phyloP scores from a whole-genome alignment of 1,140 invertebrate species.

The Cephus cinctus region DNA sequence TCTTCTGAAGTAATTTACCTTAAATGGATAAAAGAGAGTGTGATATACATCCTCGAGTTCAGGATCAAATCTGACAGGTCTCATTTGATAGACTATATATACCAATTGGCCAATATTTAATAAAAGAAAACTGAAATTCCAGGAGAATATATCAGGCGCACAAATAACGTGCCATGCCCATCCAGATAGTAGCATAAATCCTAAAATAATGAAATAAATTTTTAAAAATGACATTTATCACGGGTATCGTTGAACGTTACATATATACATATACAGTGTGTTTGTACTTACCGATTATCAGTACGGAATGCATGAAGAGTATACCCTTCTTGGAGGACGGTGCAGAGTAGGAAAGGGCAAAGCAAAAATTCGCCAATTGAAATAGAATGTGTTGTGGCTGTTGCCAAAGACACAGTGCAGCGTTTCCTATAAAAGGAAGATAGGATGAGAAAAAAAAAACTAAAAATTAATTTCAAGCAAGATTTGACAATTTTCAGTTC shows the following conservation, averaged over 20 bases:
- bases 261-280: background rate
- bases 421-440: constrained; percentile 35
- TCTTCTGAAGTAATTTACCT: constrained; percentile 61
- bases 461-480: background rate
- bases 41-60: constrained; percentile 85
- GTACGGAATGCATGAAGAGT: constrained; percentile 76
- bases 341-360: constrained; percentile 74
- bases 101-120: constrained; percentile 81
- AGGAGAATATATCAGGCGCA: constrained; percentile 84
- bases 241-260: background rate
- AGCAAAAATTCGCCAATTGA: constrained; percentile 75
- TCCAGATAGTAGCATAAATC: constrained; percentile 77
- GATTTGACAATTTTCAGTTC: background rate
- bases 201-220: constrained; percentile 52
- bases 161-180: constrained; percentile 91
- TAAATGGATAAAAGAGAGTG: constrained; percentile 79
- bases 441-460: constrained; percentile 7
- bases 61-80: constrained; percentile 81
- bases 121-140: constrained; percentile 85
- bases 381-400: constrained; percentile 56
- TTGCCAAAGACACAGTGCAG: constrained; percentile 48
- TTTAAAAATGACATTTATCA: constrained; percentile 6
- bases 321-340: constrained; percentile 76
- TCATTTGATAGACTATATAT: constrained; percentile 79
- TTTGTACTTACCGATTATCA: constrained; percentile 68